Evolutionary conservation across 1,140 invertebrate species (phyloP), one percentile per base, ranked within the genome.

Genomic region (Cherax destructor): DNA sequence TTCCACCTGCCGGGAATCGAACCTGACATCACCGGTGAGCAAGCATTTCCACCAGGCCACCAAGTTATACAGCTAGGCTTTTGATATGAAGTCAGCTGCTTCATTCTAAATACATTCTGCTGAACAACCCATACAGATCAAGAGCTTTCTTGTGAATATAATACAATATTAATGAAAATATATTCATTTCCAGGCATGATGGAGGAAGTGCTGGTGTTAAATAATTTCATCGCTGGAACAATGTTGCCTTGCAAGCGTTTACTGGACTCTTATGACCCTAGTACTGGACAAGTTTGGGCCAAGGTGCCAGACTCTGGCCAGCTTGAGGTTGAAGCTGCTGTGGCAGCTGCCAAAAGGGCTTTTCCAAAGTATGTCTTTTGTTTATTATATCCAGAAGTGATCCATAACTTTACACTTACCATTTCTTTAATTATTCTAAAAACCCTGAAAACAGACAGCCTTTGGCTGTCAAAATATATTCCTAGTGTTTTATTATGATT

Each of bases 161-260:
- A 41, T 41, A 2, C 30, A 41, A 41, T 41, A 41, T 41, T 41
- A 41, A 41, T 76, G 30, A 1, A 41, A 41, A 41, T 78, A 21
- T 78, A 47, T 5, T 7, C n/a, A 24, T 79, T n/a, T 16, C 3
- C 24, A 88, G 61, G 30, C 30, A 88, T 30, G 59, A 69, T 85
- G 79, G 81, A 78, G 59, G 61, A 77, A 3, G 49, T 80, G 4
- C 10, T 74, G 30, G 78, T 92, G 74, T 85, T 94, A 21, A 88
- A 94, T 18, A 96, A 96, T 93, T 96, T 95, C 92, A 95, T 96
- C 47, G 94, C 94, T 81, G 95, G 95, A 3, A 87, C 94, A 65
- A 95, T 95, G 93, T 90, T 94, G 10, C 61, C 93, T 9, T 88
- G 93, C 41, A 92, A 94, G 3, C 92, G 93, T 5, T 94, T 93